Conservation (phyloP, 35 echinoderm and acorn worm species). For the Ophioderma brevispina region DNA sequence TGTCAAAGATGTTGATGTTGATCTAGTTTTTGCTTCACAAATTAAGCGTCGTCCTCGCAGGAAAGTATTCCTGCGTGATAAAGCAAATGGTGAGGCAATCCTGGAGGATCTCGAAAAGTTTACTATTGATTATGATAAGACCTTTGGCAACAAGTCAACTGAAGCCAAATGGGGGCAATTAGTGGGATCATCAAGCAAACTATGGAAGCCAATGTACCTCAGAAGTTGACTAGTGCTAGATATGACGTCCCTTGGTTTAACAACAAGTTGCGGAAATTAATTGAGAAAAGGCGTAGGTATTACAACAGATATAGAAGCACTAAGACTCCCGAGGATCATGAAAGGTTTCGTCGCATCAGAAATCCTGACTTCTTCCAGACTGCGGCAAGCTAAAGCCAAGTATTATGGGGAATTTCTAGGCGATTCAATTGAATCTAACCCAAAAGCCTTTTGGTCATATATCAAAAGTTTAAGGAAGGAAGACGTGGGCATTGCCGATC, state of each 20-base stretch:
- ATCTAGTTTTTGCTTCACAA: background rate
- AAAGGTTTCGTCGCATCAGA: background rate
- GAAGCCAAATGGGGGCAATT: constrained; percentile 15
- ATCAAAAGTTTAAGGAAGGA: background rate
- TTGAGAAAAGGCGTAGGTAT: background rate
- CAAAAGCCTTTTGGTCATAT: background rate
- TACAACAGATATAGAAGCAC: background rate
- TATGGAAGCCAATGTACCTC: constrained; percentile 25
- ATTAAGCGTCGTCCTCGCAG: background rate
- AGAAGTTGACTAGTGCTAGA: background rate
- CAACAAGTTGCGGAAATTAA: background rate
- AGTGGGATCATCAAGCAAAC: background rate
- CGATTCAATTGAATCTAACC: background rate
- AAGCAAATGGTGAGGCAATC: background rate
- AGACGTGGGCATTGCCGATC: constrained; percentile 1
- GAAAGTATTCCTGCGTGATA: constrained; percentile 10
- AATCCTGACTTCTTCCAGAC: background rate
- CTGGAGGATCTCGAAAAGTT: background rate
- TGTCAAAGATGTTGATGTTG: constrained; percentile 7
- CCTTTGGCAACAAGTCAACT: background rate
- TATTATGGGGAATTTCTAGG: background rate
- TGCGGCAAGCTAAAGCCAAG: background rate
- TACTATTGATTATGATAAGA: background rate
- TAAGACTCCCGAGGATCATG: background rate
- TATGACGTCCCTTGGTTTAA: constrained; percentile 41